These are phyloP conservation scores for Harmothoe impar DNA, from an alignment of 2,888 invertebrate genomes.

Conservation along the genomic window DNA sequence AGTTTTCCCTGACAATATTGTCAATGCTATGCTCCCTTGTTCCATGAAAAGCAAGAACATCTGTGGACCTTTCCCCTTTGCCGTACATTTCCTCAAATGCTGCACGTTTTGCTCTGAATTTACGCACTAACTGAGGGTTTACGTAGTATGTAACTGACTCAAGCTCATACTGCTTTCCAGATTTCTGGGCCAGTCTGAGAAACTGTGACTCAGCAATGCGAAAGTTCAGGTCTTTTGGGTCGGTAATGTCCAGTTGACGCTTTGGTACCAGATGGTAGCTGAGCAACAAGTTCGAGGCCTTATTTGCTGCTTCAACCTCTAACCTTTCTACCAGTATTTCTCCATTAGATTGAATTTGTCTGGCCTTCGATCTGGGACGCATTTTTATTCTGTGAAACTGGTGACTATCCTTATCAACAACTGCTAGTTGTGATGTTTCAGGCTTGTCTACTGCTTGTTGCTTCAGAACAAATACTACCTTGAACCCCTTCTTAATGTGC, in stretches of 20 bases:
- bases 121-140: conserved; percentile 63
- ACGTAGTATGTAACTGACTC: conserved; percentile 64
- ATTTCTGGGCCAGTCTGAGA: conserved; percentile 32
- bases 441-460: not conserved
- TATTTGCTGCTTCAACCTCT: not conserved
- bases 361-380: too few relatives aligned
- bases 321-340: not conserved
- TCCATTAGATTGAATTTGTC: too few relatives aligned
- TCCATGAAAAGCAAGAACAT: conserved; percentile 68
- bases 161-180: conserved; percentile 8
- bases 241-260: not conserved
- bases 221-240: conserved; percentile 64
- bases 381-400: too few relatives aligned
- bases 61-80: not conserved
- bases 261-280: not conserved
- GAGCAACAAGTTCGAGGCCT: not conserved
- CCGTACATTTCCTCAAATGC: conserved; percentile 61
- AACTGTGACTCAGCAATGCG: conserved; percentile 68
- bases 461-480: not conserved
- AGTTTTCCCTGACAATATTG: not conserved
- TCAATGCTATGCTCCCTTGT: conserved; percentile 64
- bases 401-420: too few relatives aligned
- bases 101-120: conserved; percentile 54
- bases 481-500: not conserved
- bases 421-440: not conserved